Percentiles rank a stretch among this genome's conserved stretches.
Conservation (phyloP, 2,888 invertebrate genomes). For the Archaeoteleia sp. region DNA sequence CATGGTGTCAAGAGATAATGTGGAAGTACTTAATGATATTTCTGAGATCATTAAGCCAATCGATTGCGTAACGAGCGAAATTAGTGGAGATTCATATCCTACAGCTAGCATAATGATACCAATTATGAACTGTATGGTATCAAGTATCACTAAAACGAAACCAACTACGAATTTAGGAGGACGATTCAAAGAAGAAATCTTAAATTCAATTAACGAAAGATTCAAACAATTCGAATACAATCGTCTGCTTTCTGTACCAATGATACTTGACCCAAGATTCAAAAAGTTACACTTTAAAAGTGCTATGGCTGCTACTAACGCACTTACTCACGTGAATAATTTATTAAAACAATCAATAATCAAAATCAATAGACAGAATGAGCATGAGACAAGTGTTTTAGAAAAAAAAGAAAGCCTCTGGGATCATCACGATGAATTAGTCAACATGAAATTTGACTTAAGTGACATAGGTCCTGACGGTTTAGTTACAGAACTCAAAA, state of each 20-base stretch:
- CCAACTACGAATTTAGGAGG: constrained; percentile 8
- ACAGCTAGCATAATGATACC: constrained; percentile 55
- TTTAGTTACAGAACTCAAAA: constrained; percentile 13
- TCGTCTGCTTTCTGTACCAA: constrained; percentile 36
- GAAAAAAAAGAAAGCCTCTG: constrained; percentile 3
- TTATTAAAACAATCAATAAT: constrained; percentile 3
- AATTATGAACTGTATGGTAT: constrained; percentile 34
- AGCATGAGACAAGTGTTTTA: neutral
- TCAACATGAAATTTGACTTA: neutral
- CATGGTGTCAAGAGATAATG: constrained; percentile 48
- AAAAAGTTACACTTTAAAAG: constrained; percentile 52
- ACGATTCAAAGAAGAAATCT: constrained; percentile 34
- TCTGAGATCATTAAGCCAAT: constrained; percentile 45
- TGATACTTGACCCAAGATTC: constrained; percentile 51
- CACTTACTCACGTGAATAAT: constrained; percentile 9
- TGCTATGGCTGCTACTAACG: constrained; percentile 11
- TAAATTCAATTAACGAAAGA: constrained; percentile 19
- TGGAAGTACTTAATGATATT: constrained; percentile 39
- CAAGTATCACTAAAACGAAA: neutral
- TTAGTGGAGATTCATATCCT: constrained; percentile 51
- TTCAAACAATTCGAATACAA: constrained; percentile 45
- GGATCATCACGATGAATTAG: constrained; percentile 11
- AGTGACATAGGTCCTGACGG: constrained; percentile 6
- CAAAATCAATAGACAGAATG: constrained; percentile 1
- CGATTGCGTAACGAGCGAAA: constrained; percentile 46